Percentiles rank a stretch among this genome's conserved stretches.
These are phyloP conservation scores for Plebejus anna DNA, from an alignment of 2,888 invertebrate genomes.

Conservation along the genomic window DNA sequence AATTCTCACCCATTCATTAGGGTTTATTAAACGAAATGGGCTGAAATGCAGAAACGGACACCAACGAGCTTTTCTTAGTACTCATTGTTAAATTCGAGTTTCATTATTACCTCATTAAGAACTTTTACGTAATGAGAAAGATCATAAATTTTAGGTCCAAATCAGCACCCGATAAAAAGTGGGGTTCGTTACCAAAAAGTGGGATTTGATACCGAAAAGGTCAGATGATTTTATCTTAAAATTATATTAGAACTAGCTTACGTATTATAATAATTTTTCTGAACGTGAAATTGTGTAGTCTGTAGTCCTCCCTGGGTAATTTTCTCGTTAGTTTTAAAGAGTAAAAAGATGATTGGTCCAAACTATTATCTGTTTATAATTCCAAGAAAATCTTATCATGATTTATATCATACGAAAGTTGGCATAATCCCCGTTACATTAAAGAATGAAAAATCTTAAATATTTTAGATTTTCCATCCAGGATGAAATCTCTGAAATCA, in stretches of 20 bases:
- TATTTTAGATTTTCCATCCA: too few species aligned
- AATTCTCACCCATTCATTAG: constrained; percentile 29
- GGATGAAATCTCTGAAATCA: not conserved
- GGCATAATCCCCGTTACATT: too few species aligned
- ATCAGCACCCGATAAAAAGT: not conserved
- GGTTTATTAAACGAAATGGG: constrained; percentile 34
- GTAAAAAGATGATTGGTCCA: too few species aligned
- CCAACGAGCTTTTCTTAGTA: constrained; percentile 24
- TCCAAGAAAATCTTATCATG: too few species aligned
- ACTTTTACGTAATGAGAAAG: constrained; percentile 3
- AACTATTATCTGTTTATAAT: too few species aligned
- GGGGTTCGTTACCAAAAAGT: not conserved
- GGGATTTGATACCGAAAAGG: not conserved
- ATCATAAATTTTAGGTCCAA: not conserved
- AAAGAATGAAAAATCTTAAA: too few species aligned
- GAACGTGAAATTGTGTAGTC: too few species aligned
- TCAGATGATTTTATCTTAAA: not conserved
- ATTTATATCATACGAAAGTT: too few species aligned
- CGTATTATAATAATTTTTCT: too few species aligned
- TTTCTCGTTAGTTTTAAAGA: too few species aligned
- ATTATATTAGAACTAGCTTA: too few species aligned
- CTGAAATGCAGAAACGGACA: constrained; percentile 26
- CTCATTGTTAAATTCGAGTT: constrained; percentile 11
- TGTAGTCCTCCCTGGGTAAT: too few species aligned
- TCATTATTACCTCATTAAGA: constrained; percentile 9